phyloP scores from a whole-genome alignment of 2,888 invertebrate genomes.

The Dichetophora obliterata region DNA sequence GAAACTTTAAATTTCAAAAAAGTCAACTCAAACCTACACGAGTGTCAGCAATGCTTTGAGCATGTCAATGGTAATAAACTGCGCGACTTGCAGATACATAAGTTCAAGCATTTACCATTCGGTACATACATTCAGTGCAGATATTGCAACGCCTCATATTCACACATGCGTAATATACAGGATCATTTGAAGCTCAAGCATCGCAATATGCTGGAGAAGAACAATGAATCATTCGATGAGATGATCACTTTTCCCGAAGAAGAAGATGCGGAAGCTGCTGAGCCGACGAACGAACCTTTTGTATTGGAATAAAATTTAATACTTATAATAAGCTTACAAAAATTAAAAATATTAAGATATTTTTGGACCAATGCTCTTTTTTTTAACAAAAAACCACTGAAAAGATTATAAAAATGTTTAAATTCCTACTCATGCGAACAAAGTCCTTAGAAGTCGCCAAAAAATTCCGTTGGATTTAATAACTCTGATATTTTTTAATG shows the following conservation, averaged over 20 bases:
- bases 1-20: slow-evolving; percentile 57
- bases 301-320: slow-evolving; percentile 46
- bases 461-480: too few species aligned
- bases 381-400: neutral
- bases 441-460: too few species aligned
- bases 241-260: slow-evolving; percentile 27
- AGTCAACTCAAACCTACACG: slow-evolving; percentile 53
- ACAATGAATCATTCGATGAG: slow-evolving; percentile 39
- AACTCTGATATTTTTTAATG: too few species aligned
- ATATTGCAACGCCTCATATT: slow-evolving; percentile 55
- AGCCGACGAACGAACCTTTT: slow-evolving; percentile 50
- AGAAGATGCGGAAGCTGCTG: slow-evolving; percentile 47
- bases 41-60: slow-evolving; percentile 59
- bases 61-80: slow-evolving; percentile 57
- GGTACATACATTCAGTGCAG: slow-evolving; percentile 60
- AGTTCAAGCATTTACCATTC: slow-evolving; percentile 60
- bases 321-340: neutral
- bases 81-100: slow-evolving; percentile 59
- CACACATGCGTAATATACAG: slow-evolving; percentile 57
- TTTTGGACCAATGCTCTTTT: neutral
- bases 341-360: neutral
- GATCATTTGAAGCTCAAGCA: slow-evolving; percentile 59
- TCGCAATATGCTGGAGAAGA: slow-evolving; percentile 46
- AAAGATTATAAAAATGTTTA: neutral
- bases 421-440: neutral